Evolutionary conservation across 2,113 vertebrate species (phyloP).

Genomic region (Glaucomys volans): DNA sequence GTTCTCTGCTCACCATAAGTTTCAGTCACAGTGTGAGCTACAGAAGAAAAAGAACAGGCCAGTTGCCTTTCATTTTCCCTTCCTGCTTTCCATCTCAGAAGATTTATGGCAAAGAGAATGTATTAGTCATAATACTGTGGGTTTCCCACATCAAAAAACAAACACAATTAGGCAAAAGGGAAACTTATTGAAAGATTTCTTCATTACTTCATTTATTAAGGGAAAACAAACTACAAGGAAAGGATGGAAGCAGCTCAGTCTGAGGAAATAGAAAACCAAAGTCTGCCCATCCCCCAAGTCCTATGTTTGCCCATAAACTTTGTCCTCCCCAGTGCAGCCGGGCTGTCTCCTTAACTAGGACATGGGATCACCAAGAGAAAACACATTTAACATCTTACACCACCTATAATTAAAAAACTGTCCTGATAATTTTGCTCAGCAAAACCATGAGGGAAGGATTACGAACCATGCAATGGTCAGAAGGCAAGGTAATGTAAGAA

Average conservation of each 20-base stretch:
- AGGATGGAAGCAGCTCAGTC: neutral
- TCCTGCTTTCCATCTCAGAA: neutral
- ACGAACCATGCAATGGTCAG: neutral
- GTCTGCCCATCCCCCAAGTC: neutral
- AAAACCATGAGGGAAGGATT: neutral
- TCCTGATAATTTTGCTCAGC: neutral
- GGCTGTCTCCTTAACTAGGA: neutral
- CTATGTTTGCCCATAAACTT: neutral
- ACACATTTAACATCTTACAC: neutral
- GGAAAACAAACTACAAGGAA: neutral
- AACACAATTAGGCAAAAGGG: conserved; percentile 4
- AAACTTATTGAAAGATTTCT: conserved; percentile 27
- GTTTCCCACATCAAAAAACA: neutral
- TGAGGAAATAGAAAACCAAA: neutral
- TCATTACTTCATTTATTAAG: neutral
- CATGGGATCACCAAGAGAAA: neutral
- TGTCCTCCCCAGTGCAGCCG: neutral
- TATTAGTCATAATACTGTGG: neutral
- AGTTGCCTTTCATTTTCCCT: neutral
- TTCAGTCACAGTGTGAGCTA: neutral
- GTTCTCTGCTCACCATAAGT: neutral
- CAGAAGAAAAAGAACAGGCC: neutral
- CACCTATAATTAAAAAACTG: neutral
- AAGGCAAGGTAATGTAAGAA: neutral
- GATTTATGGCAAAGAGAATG: neutral